Base-by-base conservation (phyloP, 2,113 vertebrate species). In the Esox niger region DNA sequence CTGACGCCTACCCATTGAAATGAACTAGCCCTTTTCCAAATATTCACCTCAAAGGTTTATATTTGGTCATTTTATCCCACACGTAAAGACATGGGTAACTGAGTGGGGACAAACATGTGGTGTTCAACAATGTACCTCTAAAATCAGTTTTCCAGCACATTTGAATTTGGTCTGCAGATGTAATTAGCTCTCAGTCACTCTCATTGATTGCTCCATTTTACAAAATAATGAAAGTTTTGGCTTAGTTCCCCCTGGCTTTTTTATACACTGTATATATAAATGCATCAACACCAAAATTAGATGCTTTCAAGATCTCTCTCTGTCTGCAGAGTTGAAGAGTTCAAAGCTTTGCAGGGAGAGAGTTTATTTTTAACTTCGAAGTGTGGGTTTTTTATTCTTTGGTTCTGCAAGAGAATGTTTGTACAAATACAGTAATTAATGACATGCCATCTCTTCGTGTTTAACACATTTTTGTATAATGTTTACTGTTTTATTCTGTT, bases 1-100 rank as follows among this genome's bases (percentile, higher is more conserved):
- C 74, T 81, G 77, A 82, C 84, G 75, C 77, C 79, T 73, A 79
- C 82, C 71, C 61, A 57, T 49, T 20, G 5, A 74, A 81, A 79
- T 68, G 80, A 73, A 57, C 46, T 62, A 58, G 57, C 70, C 71
- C 21, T 17, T 69, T 62, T 78, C 43, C 29, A 61, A 78, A 79
- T 52, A 66, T 64, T 29, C 69, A 68, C 69, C 33, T 69, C 33
- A 69, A 71, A 32, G 63, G 70, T 84, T 71, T 83, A 84, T 85
- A 82, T 75, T 62, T 63, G 72, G 30, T 79, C 79, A 84, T 83
- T 74, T 79, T 73, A 59, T 68, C 55, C 32, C 62, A 57, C 23
- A 79, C 64, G 33, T 62, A 47, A 70, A 78, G 77, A 84, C 78
- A 67, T 65, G 76, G 54, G 66, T 64, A 79, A 64, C 73, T 63